Evolutionary conservation across 2,888 invertebrate genomes (phyloP).

Genomic region (Helleia helle): DNA sequence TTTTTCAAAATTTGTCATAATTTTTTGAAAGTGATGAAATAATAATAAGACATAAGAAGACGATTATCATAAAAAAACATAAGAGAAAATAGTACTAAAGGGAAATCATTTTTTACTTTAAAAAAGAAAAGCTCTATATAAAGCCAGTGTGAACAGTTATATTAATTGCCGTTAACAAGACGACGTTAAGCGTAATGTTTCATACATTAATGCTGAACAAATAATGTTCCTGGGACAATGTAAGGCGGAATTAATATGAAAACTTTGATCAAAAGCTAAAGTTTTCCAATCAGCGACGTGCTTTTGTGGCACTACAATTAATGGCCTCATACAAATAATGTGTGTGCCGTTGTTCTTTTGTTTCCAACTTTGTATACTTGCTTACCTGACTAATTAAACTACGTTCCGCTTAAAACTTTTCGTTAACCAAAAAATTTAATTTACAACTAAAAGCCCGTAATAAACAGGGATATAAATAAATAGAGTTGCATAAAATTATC

Average conservation of each 20-base stretch:
- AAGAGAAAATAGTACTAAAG: too few relatives aligned
- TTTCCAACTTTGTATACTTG: conserved; percentile 16
- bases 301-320: conserved; percentile 36
- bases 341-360: conserved; percentile 19
- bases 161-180: conserved; percentile 5
- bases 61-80: too few relatives aligned
- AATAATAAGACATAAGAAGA: too few relatives aligned
- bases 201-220: conserved; percentile 8
- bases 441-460: too few relatives aligned
- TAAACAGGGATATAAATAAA: too few relatives aligned
- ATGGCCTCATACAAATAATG: conserved; percentile 28
- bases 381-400: conserved; percentile 4
- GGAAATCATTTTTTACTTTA: too few relatives aligned
- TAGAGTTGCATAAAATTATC: too few relatives aligned
- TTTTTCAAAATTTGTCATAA: too few relatives aligned
- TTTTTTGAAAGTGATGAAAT: too few relatives aligned
- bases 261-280: conserved; percentile 43
- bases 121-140: too few relatives aligned
- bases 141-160: background rate
- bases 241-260: conserved; percentile 41
- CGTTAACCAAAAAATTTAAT: background rate
- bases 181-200: conserved; percentile 7
- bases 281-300: conserved; percentile 44
- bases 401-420: background rate
- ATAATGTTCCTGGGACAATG: conserved; percentile 10